phyloP scores from a whole-genome alignment of 2,113 vertebrate species.

The Tragelaphus strepsiceros region DNA sequence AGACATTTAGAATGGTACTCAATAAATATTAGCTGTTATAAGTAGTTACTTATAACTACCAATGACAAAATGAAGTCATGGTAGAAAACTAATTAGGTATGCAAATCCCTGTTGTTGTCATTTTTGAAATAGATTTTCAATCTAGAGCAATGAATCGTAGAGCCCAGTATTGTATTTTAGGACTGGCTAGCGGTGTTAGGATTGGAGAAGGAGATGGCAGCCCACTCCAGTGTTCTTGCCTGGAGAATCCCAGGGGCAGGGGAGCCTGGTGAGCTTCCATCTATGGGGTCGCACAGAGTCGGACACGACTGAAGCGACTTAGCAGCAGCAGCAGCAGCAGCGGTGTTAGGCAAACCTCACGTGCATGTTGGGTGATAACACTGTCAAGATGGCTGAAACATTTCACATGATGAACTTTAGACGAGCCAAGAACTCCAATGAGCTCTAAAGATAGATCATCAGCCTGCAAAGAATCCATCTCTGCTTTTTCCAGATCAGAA shows the following conservation, averaged over 20 bases:
- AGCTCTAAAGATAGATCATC: slow-evolving; percentile 54
- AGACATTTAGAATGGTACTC: neutral
- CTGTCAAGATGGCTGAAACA: slow-evolving; percentile 1
- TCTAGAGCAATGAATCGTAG: neutral
- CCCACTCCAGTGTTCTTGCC: no score
- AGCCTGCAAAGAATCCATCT: neutral
- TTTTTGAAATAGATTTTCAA: neutral
- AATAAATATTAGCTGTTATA: neutral
- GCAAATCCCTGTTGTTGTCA: neutral
- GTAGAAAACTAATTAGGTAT: neutral
- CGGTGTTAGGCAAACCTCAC: neutral
- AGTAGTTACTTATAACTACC: neutral
- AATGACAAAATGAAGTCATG: neutral
- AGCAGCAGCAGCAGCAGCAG: no score
- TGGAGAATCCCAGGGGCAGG: no score
- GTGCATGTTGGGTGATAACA: neutral
- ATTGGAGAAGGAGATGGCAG: neutral
- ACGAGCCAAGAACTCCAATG: slow-evolving; percentile 24
- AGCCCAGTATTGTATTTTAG: neutral
- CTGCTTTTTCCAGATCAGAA: neutral
- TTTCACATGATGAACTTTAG: slow-evolving; percentile 31
- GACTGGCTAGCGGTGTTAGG: neutral
- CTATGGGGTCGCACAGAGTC: no score
- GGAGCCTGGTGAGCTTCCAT: no score
- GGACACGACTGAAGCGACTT: no score